phyloP scores from a whole-genome alignment of 2,888 invertebrate genomes.

The Xestia rhomboidea region DNA sequence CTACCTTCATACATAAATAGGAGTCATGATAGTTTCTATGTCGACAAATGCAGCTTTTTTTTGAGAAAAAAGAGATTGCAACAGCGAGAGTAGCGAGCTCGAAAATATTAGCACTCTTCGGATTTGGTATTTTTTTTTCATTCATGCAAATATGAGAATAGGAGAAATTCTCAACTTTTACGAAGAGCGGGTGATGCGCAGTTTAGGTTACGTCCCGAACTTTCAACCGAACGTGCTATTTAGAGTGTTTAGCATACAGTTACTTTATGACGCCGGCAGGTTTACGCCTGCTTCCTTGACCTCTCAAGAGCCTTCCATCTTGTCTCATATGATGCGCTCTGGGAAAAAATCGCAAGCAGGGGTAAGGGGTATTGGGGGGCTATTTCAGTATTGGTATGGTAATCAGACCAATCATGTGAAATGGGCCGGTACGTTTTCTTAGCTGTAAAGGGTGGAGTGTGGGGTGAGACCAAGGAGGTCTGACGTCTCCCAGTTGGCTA shows the following conservation, averaged over 20 bases:
- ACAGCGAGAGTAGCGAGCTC: not conserved
- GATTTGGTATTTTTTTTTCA: not conserved
- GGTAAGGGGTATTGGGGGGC: not conserved
- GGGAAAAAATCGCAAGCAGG: not conserved
- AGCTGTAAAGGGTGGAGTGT: too few species aligned
- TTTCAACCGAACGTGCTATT: not conserved
- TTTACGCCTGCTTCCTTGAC: not conserved
- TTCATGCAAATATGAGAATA: not conserved
- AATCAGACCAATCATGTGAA: not conserved
- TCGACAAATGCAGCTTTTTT: not conserved
- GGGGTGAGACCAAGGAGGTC: not conserved
- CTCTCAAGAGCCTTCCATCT: not conserved
- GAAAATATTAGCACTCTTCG: too few species aligned
- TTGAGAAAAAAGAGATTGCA: too few species aligned
- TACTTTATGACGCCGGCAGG: too few species aligned
- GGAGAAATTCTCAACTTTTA: too few species aligned
- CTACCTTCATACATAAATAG: not conserved
- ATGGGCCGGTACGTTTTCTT: too few species aligned
- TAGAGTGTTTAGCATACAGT: not conserved
- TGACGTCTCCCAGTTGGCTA: not conserved
- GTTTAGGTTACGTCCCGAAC: too few species aligned
- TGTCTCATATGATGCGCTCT: not conserved
- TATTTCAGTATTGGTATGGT: not conserved
- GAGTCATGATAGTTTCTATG: not conserved
- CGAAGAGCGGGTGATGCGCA: too few species aligned